A percentile compares a stretch with the other conserved stretches of the same genome.
These are phyloP conservation scores for Idaea aversata DNA, from an alignment of 2,888 invertebrate genomes.

Conservation along the genomic window DNA sequence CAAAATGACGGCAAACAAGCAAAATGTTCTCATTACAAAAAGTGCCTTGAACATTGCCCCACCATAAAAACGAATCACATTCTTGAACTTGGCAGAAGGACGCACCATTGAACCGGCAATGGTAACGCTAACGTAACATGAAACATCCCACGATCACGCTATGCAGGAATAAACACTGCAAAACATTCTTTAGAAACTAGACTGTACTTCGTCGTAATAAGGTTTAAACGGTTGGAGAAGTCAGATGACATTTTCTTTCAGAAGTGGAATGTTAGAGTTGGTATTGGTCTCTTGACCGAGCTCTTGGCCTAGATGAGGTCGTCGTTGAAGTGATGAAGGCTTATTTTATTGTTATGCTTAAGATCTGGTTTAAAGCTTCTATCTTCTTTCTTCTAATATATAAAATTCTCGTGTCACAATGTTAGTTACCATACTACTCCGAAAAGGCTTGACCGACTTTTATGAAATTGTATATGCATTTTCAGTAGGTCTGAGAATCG, in stretches of 20 bases:
- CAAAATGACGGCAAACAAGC: conserved; percentile 21
- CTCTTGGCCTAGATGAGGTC: conserved; percentile 14
- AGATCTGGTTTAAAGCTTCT: not conserved
- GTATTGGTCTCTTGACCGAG: conserved; percentile 15
- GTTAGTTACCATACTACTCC: too few species aligned
- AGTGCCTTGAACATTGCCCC: conserved; percentile 11
- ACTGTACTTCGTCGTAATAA: conserved; percentile 5
- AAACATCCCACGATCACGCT: conserved; percentile 23
- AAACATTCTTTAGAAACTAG: not conserved
- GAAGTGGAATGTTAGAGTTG: conserved; percentile 14
- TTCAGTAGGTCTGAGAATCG: too few species aligned
- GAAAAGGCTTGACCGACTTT: too few species aligned
- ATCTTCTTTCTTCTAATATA: not conserved
- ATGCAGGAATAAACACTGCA: conserved; percentile 6
- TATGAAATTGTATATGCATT: too few species aligned
- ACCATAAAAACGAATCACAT: conserved; percentile 26
- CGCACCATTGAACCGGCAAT: conserved; percentile 24
- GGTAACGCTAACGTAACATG: not conserved
- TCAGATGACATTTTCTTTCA: not conserved
- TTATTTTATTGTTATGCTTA: not conserved
- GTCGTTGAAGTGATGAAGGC: not conserved
- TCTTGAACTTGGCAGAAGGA: conserved; percentile 29
- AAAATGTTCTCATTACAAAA: conserved; percentile 25
- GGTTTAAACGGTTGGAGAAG: conserved; percentile 6
- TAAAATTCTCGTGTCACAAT: too few species aligned